Percentiles rank a stretch among this genome's conserved stretches.
Conservation (phyloP, 2,888 invertebrate genomes). For the Hypena proboscidalis region DNA sequence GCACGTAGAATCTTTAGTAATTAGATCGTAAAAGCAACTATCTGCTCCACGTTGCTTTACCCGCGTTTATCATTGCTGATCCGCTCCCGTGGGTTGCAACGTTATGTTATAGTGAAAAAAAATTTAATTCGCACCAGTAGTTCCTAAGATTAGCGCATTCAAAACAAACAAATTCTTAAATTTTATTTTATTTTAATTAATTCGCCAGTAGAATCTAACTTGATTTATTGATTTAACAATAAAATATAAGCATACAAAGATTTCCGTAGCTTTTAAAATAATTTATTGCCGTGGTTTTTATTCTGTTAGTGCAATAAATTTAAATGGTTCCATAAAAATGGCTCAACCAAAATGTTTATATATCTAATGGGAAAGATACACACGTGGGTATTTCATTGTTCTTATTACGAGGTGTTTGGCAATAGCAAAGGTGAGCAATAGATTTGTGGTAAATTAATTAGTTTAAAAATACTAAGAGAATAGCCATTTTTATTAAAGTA, state of each 20-base stretch:
- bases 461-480: no score
- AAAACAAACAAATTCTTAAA: no score
- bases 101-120: no score
- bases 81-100: no score
- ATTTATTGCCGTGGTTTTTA: background rate
- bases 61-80: no score
- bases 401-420: background rate
- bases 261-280: constrained; percentile 3
- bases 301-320: constrained; percentile 3
- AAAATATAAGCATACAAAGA: background rate
- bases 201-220: constrained; percentile 20
- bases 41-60: no score
- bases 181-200: no score
- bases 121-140: no score
- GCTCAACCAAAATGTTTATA: constrained; percentile 1
- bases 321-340: background rate
- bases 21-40: constrained; percentile 36
- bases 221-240: constrained; percentile 23
- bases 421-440: no score
- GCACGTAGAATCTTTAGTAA: constrained; percentile 44
- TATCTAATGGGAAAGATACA: background rate
- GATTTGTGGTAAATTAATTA: no score
- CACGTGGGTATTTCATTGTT: constrained; percentile 1
- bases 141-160: no score
- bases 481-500: no score